phyloP scores from a whole-genome alignment of 1,140 invertebrate genomes.

The Stegodyphus mimosarum region DNA sequence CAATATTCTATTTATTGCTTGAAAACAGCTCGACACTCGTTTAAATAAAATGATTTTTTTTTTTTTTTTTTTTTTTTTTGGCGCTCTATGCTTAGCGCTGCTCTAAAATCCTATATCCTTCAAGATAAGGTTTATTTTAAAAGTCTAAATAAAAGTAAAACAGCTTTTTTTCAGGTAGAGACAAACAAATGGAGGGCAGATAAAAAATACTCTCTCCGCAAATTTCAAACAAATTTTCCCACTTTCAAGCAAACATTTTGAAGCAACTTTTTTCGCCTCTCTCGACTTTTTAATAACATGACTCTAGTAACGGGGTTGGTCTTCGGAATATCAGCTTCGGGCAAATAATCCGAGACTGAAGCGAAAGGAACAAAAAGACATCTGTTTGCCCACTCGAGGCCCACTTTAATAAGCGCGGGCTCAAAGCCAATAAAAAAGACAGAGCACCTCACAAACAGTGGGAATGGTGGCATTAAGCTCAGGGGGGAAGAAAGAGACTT shows the following conservation, averaged over 20 bases:
- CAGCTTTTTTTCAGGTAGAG: too few relatives aligned
- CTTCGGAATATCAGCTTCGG: slow-evolving; percentile 42
- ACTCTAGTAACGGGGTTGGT: not conserved
- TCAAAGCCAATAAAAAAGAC: slow-evolving; percentile 55
- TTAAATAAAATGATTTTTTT: too few relatives aligned
- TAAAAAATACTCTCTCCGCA: slow-evolving; percentile 3
- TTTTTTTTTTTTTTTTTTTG: too few relatives aligned
- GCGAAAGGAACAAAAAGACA: slow-evolving; percentile 27
- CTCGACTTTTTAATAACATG: slow-evolving; percentile 53
- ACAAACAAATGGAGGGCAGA: too few relatives aligned
- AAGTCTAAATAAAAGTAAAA: too few relatives aligned
- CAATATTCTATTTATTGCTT: too few relatives aligned
- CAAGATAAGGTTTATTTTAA: too few relatives aligned
- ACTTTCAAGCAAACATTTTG: slow-evolving; percentile 46
- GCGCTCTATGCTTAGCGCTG: too few relatives aligned
- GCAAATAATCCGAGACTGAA: slow-evolving; percentile 29
- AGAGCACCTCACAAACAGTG: slow-evolving; percentile 48
- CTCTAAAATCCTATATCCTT: too few relatives aligned
- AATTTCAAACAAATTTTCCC: slow-evolving; percentile 55
- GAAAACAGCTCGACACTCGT: too few relatives aligned
- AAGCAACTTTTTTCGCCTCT: slow-evolving; percentile 17
- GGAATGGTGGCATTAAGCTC: not conserved
- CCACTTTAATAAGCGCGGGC: slow-evolving; percentile 50
- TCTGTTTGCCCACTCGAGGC: slow-evolving; percentile 52
- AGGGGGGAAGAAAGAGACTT: not conserved